Conservation (phyloP, 2,113 vertebrate genomes). For the Siniperca knerii region DNA sequence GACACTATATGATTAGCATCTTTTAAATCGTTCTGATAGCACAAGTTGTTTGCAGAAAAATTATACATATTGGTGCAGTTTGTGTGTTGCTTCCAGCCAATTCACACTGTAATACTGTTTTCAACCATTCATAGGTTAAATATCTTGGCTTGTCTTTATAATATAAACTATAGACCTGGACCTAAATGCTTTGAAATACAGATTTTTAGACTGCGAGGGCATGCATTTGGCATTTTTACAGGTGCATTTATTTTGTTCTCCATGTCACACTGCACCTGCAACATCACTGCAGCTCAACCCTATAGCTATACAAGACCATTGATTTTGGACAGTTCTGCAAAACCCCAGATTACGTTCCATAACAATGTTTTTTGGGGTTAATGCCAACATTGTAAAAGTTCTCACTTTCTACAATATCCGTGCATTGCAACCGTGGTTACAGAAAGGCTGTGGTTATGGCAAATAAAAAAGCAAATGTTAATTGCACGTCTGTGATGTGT, state of each 20-base stretch:
- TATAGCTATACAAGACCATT: neutral
- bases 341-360: neutral
- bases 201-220: neutral
- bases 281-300: neutral
- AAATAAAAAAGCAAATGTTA: neutral
- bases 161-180: neutral
- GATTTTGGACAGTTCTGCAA: neutral
- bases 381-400: neutral
- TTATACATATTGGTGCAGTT: neutral
- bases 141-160: neutral
- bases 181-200: neutral
- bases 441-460: neutral
- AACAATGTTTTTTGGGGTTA: too few species aligned
- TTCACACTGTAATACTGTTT: neutral
- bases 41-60: neutral
- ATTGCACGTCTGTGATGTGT: too few species aligned
- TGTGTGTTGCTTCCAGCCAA: neutral
- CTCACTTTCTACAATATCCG: neutral
- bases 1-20: neutral
- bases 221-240: neutral
- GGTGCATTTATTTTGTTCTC: neutral
- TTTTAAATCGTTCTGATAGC: neutral
- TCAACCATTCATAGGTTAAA: neutral
- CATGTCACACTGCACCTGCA: neutral
- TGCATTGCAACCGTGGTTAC: neutral